These are phyloP conservation scores for Ptyas mucosa DNA, from an alignment of 2,113 vertebrate species.

Conservation along the genomic window DNA sequence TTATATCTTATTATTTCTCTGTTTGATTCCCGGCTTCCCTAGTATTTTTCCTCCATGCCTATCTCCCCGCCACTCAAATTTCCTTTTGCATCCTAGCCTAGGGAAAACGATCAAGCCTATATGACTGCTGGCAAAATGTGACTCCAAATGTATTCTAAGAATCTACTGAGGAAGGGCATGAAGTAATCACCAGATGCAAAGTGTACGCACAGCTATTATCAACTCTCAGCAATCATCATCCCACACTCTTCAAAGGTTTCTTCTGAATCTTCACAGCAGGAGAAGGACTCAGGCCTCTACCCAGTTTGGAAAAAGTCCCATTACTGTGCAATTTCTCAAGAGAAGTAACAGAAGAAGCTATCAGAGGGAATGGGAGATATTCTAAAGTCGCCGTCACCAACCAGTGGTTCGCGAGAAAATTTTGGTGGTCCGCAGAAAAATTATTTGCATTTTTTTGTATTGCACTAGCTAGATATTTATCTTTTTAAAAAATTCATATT, in stretches of 20 bases:
- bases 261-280: not conserved
- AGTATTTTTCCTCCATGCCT: not conserved
- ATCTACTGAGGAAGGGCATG: slow-evolving; percentile 17
- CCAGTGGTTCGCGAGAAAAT: too few relatives aligned
- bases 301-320: not conserved
- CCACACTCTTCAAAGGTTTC: not conserved
- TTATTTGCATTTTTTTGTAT: too few relatives aligned
- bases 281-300: not conserved
- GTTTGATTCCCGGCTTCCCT: not conserved
- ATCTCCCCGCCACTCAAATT: not conserved
- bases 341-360: not conserved
- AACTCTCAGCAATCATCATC: not conserved
- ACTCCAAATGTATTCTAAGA: not conserved
- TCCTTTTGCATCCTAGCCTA: not conserved
- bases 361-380: not conserved
- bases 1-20: not conserved
- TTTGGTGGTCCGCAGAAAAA: too few relatives aligned
- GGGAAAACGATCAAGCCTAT: not conserved
- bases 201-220: not conserved
- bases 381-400: not conserved
- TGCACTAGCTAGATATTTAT: too few relatives aligned
- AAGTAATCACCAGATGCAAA: slow-evolving; percentile 30
- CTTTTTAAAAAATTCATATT: too few relatives aligned
- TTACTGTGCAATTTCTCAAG: not conserved
- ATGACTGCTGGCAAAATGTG: not conserved